Base-by-base conservation (phyloP, 2,113 vertebrate genomes). In the Puntigrus tetrazona region DNA sequence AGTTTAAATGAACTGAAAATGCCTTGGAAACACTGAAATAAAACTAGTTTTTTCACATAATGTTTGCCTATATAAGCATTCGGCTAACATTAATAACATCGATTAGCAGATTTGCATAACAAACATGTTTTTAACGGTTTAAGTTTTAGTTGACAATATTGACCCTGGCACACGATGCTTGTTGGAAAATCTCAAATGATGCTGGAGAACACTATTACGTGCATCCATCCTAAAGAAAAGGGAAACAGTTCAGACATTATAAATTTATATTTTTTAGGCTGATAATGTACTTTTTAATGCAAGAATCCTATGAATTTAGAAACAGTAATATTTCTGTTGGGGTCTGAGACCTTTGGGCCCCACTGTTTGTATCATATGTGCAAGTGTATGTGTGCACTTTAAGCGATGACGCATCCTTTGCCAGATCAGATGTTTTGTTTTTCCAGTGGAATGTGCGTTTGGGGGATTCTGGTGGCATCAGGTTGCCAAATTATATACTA, bases 381-480 rank as follows among this genome's bases (percentile, higher is more conserved):
- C 18, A 63, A 16, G 50, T 47, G 31, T 70, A 43, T 65, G 75
- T 10, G 22, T 55, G 22, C 20, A 3, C 65, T 41, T 77, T 57
- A 16, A 82, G 72, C 65, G 29, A 65, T 86, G 79, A 82, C 45
- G 22, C 47, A 77, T 65, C 29, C 61, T 82, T 77, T 77, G 59
- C 70, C 36, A 22, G 52, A 61, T 85, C 47, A 67, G n/a, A 59
- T 67, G 74, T 57, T 65, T 61, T 93, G 91, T 92, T 91, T 90
- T 91, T 93, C 88, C 90, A 88, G 36, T 61, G 78, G 76, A 78
- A 63, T 67, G 50, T 82, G 43, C 36, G 70, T 84, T 81, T 59
- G 65, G 18, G 45, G 34, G 72, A 86, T 91, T 93, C 91, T 86
- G 90, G 22, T 84, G 89, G 92, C 89, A 92, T 94, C 93, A 55